Percentiles rank a stretch among this genome's conserved stretches.
Conservation (phyloP, 2,888 invertebrate species). For the Galerucella calmariensis region DNA sequence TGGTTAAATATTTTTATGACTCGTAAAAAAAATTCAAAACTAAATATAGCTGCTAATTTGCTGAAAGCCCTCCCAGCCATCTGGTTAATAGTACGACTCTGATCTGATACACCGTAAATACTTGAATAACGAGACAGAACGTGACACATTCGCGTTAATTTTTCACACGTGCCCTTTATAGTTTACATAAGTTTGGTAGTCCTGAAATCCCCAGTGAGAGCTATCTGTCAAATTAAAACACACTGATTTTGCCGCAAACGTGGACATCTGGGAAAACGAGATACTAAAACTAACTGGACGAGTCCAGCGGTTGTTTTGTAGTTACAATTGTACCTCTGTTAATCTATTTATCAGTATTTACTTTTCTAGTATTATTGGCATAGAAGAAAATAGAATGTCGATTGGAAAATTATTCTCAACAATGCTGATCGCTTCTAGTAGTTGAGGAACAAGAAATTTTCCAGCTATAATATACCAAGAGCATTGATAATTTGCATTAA, state of each 20-base stretch:
- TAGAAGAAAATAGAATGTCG: too few species aligned
- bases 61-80: not conserved
- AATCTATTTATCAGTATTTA: slow-evolving; percentile 29
- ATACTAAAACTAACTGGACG: slow-evolving; percentile 16
- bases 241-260: slow-evolving; percentile 42
- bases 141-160: slow-evolving; percentile 58
- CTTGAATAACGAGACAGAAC: slow-evolving; percentile 57
- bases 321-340: slow-evolving; percentile 17
- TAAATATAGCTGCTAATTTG: not conserved
- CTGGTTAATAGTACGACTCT: slow-evolving; percentile 24
- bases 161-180: slow-evolving; percentile 57
- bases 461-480: too few species aligned
- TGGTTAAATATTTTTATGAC: not conserved
- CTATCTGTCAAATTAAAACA: slow-evolving; percentile 42
- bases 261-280: slow-evolving; percentile 41
- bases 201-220: slow-evolving; percentile 36
- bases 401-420: too few species aligned
- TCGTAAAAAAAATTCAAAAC: not conserved
- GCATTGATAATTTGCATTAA: too few species aligned
- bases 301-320: slow-evolving; percentile 8
- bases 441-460: too few species aligned
- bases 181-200: slow-evolving; percentile 50
- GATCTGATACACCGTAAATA: slow-evolving; percentile 48
- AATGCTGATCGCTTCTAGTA: too few species aligned
- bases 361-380: not conserved